Evolutionary conservation across 1,140 invertebrate genomes (phyloP), one percentile per base, ranked within the genome.

Genomic region (Atopsyche davidsoni): DNA sequence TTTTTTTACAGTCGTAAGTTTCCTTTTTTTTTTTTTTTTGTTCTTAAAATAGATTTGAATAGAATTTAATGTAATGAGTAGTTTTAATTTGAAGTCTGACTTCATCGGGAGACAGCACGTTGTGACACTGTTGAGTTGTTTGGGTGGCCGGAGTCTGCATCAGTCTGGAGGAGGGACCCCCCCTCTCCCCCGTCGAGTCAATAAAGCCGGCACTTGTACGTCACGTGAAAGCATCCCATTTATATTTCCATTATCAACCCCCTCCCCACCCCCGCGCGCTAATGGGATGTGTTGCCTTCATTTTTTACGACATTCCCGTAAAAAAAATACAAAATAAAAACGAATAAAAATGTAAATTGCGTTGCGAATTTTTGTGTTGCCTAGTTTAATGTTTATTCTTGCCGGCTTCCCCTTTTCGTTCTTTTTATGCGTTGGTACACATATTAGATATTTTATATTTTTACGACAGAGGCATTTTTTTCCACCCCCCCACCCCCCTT

Each of bases 311-410:
- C 56, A 51, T 58, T 58, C 56, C 51, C 56, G 51, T 58, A 58
- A 58, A 58, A 51, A 49, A 54, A 58, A 54, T 58, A 58, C 56
- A 58, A 58, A 58, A 58, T 58, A 58, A 58, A 58, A 58, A 58
- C 56, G 56, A 58, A 58, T 58, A 58, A 58, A 58, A 58, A 58
- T 58, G 56, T 58, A 58, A 58, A 58, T 58, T 58, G 51, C 56
- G 56, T 51, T 51, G 56, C 56, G 56, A 54, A 58, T 54, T 58
- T 58, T 54, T 54, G 51, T 58, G 56, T 58, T 58, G 56, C 56
- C 55, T 58, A 54, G 51, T 58, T 58, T 58, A 58, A 58, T 58
- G 56, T 58, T 58, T 58, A 58, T 54, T 58, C 51, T 57, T 57
- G 51, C 43, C 50, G 50, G 43, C 45, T 43, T 45, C 49, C 54